Base-by-base conservation (phyloP, 2,113 vertebrate genomes). In the Oreochromis spilurus region DNA sequence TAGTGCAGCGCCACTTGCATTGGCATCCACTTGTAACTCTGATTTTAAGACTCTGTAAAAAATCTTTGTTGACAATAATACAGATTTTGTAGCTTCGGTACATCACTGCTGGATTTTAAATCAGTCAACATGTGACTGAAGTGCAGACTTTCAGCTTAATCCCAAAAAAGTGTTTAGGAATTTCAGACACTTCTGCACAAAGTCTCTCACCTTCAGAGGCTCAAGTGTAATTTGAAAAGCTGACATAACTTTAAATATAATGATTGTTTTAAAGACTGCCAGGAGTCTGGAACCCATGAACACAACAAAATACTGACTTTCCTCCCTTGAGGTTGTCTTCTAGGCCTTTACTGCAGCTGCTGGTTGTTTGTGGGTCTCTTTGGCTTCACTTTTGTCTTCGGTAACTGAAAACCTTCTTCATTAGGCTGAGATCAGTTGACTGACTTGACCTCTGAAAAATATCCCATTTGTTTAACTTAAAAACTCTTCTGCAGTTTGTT, bases 1-100 rank as follows among this genome's bases (percentile, higher is more conserved):
- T 38, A 65, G 60, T 7, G 60, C 60, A 36, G 60, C 26, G 7
- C 60, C 60, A 65, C 34, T 65, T 65, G 6, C 34, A 5, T 65
- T 38, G 62, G 11, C 62, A 67, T 67, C 34, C 36, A 40, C 4
- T 40, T 40, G 0, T 67, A 67, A 40, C 62, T 67, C 62, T 40
- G 19, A 67, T 21, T 67, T 0, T 67, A 67, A 21, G 34, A 8
- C 62, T 38, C 36, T 38, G 60, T 38, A 36, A 36, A 62, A 19
- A 9, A 2, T 65, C 34, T 0, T 67, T 2, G 11, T 0, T 14
- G 11, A 67, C 34, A 45, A 16, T 45, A 14, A 6, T 45, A 45
- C 12, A 67, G 19, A 67, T 1, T 67, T 40, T 67, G 2, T 67
- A 13, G 62, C 31, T 38, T 65, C 1, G 2, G 1, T 38, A 65